Evolutionary conservation across 2,888 invertebrate species (phyloP).

Genomic region (Lysandra bellargus): DNA sequence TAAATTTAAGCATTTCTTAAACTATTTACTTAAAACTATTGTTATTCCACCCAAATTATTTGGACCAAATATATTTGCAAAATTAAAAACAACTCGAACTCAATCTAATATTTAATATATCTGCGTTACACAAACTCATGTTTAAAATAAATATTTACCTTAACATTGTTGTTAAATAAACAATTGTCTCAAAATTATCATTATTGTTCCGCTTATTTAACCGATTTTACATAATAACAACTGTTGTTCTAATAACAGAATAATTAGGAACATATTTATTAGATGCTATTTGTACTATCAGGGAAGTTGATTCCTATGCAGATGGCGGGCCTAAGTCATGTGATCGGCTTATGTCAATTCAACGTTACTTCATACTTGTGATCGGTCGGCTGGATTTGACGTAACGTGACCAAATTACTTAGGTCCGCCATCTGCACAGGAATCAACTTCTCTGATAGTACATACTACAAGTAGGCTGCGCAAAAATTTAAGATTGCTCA

Average conservation of each 20-base stretch:
- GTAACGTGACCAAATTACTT: no score
- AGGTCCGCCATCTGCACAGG: no score
- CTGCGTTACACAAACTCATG: neutral
- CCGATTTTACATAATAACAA: neutral
- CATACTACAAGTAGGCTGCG: neutral
- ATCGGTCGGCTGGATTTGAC: no score
- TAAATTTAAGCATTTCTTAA: neutral
- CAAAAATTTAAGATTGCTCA: neutral
- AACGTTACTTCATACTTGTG: no score
- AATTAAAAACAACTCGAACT: neutral
- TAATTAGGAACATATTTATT: neutral
- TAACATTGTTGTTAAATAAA: neutral
- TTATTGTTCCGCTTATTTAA: neutral
- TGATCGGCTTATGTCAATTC: no score
- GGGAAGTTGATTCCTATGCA: no score
- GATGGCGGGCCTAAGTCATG: no score
- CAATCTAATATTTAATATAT: neutral
- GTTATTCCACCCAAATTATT: neutral
- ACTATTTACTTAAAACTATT: neutral
- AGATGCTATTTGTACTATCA: neutral
- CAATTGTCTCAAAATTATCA: neutral
- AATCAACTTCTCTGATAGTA: neutral
- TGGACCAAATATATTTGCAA: neutral
- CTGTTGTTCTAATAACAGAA: conserved; percentile 12
- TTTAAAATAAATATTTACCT: conserved; percentile 7